phyloP scores from a whole-genome alignment of 37 sponge, comb jelly and placozoan species.

The Cladorhizidae sp. region DNA sequence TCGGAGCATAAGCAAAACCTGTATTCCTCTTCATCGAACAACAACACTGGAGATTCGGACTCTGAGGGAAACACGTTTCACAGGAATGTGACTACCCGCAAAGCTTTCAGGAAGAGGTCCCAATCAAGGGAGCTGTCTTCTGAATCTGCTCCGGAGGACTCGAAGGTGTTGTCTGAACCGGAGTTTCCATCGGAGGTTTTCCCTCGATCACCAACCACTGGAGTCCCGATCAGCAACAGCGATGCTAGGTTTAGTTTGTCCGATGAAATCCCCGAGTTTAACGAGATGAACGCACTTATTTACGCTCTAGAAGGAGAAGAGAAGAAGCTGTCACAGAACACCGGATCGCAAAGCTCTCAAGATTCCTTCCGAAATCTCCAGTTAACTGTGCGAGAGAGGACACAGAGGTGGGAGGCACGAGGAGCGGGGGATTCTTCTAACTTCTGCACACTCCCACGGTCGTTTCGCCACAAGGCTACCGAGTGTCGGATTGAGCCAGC shows the following conservation, averaged over 20 bases:
- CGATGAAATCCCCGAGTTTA: not conserved
- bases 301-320: not conserved
- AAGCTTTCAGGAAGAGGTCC: not conserved
- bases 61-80: not conserved
- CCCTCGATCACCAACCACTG: not conserved
- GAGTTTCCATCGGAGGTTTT: too few relatives aligned
- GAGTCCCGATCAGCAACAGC: not conserved
- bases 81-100: slow-evolving; percentile 3
- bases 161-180: not conserved
- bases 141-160: not conserved
- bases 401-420: slow-evolving; percentile 45
- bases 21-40: not conserved
- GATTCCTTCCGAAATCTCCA: not conserved
- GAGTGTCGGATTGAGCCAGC: not conserved
- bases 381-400: slow-evolving; percentile 44
- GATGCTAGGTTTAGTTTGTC: not conserved
- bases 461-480: slow-evolving; percentile 23
- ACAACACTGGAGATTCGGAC: not conserved
- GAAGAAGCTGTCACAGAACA: not conserved
- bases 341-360: slow-evolving; percentile 11
- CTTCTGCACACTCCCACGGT: slow-evolving; percentile 38
- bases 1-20: not conserved
- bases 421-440: slow-evolving; percentile 39
- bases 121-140: slow-evolving; percentile 3
- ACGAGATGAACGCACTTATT: not conserved